Percentiles rank a stretch among this genome's conserved stretches.
Evolutionary conservation across 2,113 vertebrate genomes (phyloP).

Genomic region (Narcine bancroftii): DNA sequence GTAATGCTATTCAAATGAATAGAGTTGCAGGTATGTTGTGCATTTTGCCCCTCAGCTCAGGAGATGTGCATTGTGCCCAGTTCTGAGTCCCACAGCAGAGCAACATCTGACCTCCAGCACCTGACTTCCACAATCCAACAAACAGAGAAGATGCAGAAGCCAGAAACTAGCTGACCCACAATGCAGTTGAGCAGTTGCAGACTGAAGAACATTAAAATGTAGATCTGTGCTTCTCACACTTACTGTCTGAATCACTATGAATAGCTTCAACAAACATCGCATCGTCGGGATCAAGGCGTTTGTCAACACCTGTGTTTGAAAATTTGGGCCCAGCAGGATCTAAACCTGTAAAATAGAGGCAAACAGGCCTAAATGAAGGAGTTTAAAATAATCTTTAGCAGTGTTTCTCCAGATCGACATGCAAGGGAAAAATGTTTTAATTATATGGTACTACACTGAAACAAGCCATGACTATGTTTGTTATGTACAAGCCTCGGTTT

Average conservation of each 20-base stretch:
- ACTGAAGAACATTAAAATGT: no score
- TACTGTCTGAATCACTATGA: slow-evolving; percentile 89
- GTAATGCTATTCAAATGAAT: neutral
- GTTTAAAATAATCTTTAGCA: neutral
- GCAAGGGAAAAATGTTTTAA: neutral
- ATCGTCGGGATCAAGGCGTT: slow-evolving; percentile 80
- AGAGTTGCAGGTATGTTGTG: neutral
- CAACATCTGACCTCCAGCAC: neutral
- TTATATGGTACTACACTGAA: no score
- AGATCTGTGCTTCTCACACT: slow-evolving; percentile 44
- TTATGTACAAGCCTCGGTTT: no score
- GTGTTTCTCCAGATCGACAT: neutral
- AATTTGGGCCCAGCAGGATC: slow-evolving; percentile 88
- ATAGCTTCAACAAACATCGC: slow-evolving; percentile 88
- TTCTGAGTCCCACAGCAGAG: neutral
- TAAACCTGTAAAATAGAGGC: slow-evolving; percentile 57
- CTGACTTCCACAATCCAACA: neutral
- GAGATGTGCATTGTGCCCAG: no score
- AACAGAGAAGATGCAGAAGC: no score
- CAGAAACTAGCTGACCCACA: no score
- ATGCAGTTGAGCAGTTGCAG: no score
- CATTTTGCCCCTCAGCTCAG: no score
- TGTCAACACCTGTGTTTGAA: slow-evolving; percentile 65
- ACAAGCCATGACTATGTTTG: no score
- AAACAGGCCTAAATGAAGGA: neutral